Conservation (phyloP, 2,113 vertebrate genomes). For the Bettongia penicillata region DNA sequence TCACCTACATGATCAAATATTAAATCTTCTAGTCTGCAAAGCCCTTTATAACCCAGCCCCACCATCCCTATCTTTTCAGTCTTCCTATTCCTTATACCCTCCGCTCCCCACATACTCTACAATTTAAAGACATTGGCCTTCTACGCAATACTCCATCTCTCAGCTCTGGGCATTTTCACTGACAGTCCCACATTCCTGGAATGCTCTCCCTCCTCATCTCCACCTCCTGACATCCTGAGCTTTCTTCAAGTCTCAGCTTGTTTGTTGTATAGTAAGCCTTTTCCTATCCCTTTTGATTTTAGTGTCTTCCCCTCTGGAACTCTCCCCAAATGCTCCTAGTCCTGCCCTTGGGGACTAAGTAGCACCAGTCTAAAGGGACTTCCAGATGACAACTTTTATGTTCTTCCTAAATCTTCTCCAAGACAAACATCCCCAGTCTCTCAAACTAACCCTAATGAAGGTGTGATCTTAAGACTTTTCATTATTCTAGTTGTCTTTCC, state of each 20-base stretch:
- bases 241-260: neutral
- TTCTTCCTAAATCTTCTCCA: neutral
- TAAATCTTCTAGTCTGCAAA: too few species aligned
- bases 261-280: neutral
- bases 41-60: too few species aligned
- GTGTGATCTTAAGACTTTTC: neutral
- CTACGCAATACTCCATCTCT: neutral
- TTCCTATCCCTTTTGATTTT: neutral
- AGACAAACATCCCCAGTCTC: neutral
- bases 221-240: neutral
- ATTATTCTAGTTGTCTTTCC: neutral
- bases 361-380: neutral
- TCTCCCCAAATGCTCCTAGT: neutral
- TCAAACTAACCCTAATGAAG: neutral
- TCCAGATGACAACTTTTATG: neutral
- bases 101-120: too few species aligned
- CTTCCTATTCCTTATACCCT: neutral
- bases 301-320: too few species aligned
- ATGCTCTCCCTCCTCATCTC: neutral
- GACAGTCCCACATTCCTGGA: neutral
- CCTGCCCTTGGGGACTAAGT: neutral
- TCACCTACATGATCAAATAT: too few species aligned
- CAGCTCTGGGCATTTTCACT: too few species aligned
- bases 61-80: neutral
- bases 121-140: too few species aligned